Percentiles rank a stretch among this genome's conserved stretches.
Conservation (phyloP, 2,797 vertebrate species). For the Fundulus diaphanus region DNA sequence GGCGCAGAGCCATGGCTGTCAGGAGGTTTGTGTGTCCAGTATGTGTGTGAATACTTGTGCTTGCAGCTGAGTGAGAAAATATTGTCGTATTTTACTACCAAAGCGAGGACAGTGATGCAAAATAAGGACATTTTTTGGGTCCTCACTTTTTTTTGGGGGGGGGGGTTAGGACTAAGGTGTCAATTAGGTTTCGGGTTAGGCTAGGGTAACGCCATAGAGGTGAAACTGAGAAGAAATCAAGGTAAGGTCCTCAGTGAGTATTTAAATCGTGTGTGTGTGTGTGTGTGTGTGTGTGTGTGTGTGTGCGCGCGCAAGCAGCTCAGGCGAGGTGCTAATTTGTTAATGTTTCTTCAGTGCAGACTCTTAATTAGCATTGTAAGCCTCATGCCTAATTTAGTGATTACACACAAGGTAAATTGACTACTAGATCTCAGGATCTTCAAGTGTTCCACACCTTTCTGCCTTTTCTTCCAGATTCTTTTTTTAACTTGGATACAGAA, state of each 20-base stretch:
- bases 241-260: no score
- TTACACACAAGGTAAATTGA: slow-evolving; percentile 71
- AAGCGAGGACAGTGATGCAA: no score
- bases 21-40: slow-evolving; percentile 11
- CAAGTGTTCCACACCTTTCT: slow-evolving; percentile 53
- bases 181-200: no score
- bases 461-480: slow-evolving; percentile 18
- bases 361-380: slow-evolving; percentile 81
- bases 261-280: no score
- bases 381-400: slow-evolving; percentile 82
- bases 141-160: no score
- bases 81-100: no score
- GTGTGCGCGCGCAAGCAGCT: slow-evolving; percentile 40
- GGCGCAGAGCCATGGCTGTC: slow-evolving; percentile 24
- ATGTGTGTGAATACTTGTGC: no score
- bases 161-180: no score
- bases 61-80: no score
- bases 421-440: slow-evolving; percentile 72
- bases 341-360: slow-evolving; percentile 76
- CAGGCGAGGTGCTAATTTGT: slow-evolving; percentile 79
- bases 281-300: not conserved
- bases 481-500: slow-evolving; percentile 42
- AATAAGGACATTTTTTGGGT: no score
- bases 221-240: no score
- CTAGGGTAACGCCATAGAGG: no score